Evolutionary conservation across 2,888 invertebrate genomes (phyloP), one percentile per base, ranked within the genome.

Genomic region (Nowickia ferox): DNA sequence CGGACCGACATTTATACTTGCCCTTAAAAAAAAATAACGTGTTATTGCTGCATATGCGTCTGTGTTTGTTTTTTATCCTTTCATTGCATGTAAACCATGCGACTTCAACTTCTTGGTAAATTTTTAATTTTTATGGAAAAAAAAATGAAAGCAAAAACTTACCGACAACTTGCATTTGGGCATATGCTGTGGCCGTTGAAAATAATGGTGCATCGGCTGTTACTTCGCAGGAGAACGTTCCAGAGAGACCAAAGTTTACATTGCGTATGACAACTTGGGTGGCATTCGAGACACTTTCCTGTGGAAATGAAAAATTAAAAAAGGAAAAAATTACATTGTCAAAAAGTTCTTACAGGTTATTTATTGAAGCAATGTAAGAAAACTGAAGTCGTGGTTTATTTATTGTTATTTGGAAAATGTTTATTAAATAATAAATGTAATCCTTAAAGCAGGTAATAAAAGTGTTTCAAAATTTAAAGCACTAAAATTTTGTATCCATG

Each of bases 201-300:
- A 95, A 96, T 38, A 94, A 94, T 9, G 96, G 96, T 2, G 95
- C 94, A 89, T 96, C 96, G 55, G 95, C 95, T 8, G 95, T 95
- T 83, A 96, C 95, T 92, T 96, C 96, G 89, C 96, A 96, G 92
- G 95, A 95, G 93, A 96, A 95, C 93, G 95, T 95, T 19, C 96
- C 96, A 4, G 95, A 95, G 46, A 96, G 93, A 30, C 94, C 94
- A 89, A 95, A 95, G 91, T 95, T 95, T 83, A 96, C 95, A 89
- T 95, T 94, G 84, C 94, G 94, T 89, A 96, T 94, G 87, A 95
- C 94, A 88, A 95, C 96, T 91, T 95, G 94, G 84, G 95, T 95
- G 89, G 95, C 94, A 92, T 96, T 95, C 51, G 96, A 96, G 90
- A 94, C 94, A 88, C 94, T 94, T 89, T 95, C 92, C 96, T 96